Evolutionary conservation across 2,797 vertebrate genomes (phyloP), one percentile per base, ranked within the genome.

Genomic region (Neoniphon sammara): DNA sequence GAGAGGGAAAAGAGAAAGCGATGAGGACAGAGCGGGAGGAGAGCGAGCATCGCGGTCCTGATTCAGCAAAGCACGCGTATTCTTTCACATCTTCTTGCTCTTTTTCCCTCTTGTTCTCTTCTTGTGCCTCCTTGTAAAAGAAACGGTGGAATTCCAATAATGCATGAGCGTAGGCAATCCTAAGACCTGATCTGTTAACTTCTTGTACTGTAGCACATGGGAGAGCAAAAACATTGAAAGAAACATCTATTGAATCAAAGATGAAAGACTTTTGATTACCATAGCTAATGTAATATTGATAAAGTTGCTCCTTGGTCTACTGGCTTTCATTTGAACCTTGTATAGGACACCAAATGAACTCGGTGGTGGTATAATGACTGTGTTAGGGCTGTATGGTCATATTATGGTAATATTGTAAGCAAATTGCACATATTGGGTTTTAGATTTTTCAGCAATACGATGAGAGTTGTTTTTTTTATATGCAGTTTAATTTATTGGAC

Each of bases 301-400:
- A 49, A 18, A 42, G 69, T 39, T 70, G n/a, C 58, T 66, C 75
- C 23, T 70, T 67, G 70, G 75, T n/a, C 66, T 54, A 12, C 11
- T n/a, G 44, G 23, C 15, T 31, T 47, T 66, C 49, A 57, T 52
- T 70, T 67, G 50, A 66, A 66, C 65, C 31, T 39, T 9, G 17
- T 15, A 9, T 20, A 30, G 17, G 20, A 21, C 8, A 10, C 5
- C 23, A 12, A 25, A 55, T 27, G 9, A 55, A 25, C 3, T 27
- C 2, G 7, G n/a, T 50, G 47, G 7, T 39, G 36, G 36, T 39
- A 7, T 39, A 39, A 7, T 39, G 36, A 2, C 9, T 39, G 36
- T 39, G 11, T 3, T 39, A 12, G 36, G 36, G 10, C 36, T 39
- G 36, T 2, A 34, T 34, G 31, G 5, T 34, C 31, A 34, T 34